Percentiles rank a stretch among this genome's conserved stretches.
Conservation (phyloP, 2,888 invertebrate genomes). For the Polydrusus tereticollis region DNA sequence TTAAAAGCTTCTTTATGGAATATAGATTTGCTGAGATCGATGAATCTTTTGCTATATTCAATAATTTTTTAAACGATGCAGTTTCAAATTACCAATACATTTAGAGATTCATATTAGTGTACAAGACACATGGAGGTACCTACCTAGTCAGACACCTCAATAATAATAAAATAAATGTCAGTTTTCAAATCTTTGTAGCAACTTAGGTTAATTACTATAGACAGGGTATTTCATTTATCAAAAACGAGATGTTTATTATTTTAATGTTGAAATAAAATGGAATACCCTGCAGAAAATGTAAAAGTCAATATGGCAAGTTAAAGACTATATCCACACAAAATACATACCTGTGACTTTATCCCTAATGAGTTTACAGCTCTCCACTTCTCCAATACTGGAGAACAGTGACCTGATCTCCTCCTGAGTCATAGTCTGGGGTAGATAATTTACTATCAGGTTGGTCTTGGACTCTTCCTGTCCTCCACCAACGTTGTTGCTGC, state of each 20-base stretch:
- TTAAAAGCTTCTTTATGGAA: not conserved
- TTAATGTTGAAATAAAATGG: not conserved
- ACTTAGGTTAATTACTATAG: not conserved
- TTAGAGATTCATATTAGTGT: not conserved
- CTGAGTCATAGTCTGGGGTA: slow-evolving; percentile 99
- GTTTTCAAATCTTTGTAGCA: not conserved
- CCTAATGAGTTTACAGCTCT: slow-evolving; percentile 98
- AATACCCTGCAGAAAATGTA: not conserved
- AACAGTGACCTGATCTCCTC: slow-evolving; percentile 98
- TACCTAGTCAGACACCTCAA: not conserved
- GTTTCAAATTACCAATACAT: not conserved
- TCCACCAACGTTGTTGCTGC: slow-evolving; percentile 69
- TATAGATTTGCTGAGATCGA: not conserved
- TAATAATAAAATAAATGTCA: not conserved
- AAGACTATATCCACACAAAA: not conserved
- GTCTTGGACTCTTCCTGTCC: slow-evolving; percentile 95
- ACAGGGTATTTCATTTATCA: slow-evolving; percentile 2
- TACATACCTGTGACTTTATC: slow-evolving; percentile 94
- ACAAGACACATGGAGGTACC: not conserved
- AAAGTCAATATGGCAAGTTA: not conserved
- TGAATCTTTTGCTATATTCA: not conserved
- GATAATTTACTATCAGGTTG: slow-evolving; percentile 95
- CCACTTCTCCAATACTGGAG: slow-evolving; percentile 98
- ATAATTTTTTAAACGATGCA: not conserved
- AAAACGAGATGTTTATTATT: not conserved